Evolutionary conservation across 2,797 vertebrate genomes (phyloP).

Genomic region (Staurois parvus): DNA sequence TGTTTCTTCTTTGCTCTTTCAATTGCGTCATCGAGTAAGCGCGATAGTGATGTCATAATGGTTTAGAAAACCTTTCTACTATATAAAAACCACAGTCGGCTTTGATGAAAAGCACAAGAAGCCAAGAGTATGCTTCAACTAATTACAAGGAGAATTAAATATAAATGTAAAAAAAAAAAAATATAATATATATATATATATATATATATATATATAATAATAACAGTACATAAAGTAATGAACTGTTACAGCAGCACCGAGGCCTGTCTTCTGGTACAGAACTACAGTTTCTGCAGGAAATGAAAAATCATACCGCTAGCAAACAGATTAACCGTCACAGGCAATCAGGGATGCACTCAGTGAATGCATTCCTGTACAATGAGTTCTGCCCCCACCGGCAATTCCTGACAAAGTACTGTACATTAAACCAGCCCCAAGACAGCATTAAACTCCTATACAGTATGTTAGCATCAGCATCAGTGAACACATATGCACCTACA

Average conservation of each 20-base stretch:
- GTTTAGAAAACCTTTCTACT: too few species aligned
- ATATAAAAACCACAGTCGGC: too few species aligned
- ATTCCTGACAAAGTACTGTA: constrained; percentile 1
- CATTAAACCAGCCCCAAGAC: neutral
- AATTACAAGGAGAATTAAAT: too few species aligned
- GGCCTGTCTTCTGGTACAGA: neutral
- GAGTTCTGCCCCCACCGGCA: neutral
- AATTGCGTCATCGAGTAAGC: too few species aligned
- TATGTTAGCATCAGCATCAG: neutral
- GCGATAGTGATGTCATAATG: too few species aligned
- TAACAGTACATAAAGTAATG: neutral
- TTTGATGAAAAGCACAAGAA: too few species aligned
- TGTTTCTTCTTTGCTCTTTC: too few species aligned
- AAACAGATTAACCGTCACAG: constrained; percentile 14
- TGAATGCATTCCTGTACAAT: constrained; percentile 42
- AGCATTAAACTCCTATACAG: neutral
- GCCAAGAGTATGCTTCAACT: too few species aligned
- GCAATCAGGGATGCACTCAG: constrained; percentile 28
- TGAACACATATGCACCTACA: neutral
- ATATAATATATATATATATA: too few species aligned
- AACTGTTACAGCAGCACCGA: neutral
- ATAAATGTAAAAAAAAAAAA: too few species aligned
- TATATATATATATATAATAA: too few species aligned
- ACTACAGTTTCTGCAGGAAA: neutral
- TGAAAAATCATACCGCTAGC: neutral